These are phyloP conservation scores for Cheiracanthium punctorium DNA, from an alignment of 2,888 invertebrate genomes.

Conservation along the genomic window DNA sequence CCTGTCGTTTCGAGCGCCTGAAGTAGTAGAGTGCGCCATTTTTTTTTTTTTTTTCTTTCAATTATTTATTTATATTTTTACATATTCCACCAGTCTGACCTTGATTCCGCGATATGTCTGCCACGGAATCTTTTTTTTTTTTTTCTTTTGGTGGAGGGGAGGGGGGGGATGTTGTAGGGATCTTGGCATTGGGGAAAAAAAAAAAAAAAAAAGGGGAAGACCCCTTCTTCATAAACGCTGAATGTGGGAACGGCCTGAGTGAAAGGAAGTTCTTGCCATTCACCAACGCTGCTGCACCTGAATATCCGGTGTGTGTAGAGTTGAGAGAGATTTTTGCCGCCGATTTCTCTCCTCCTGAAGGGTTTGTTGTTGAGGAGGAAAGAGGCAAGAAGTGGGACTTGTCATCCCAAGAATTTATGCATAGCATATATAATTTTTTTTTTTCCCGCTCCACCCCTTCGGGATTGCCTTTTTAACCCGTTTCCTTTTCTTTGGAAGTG, in stretches of 20 bases:
- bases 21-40: constrained; percentile 7
- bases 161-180: constrained; percentile 11
- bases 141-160: neutral
- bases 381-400: neutral
- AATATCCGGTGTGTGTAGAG: constrained; percentile 21
- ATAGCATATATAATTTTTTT: neutral
- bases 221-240: no score
- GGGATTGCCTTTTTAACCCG: constrained; percentile 8
- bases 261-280: constrained; percentile 41
- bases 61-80: constrained; percentile 22
- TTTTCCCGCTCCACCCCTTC: no score
- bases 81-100: constrained; percentile 32
- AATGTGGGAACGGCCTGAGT: constrained; percentile 46
- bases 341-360: constrained; percentile 12
- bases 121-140: constrained; percentile 2
- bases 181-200: constrained; percentile 15
- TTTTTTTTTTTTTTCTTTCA: no score
- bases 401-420: constrained; percentile 18
- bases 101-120: constrained; percentile 35
- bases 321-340: neutral
- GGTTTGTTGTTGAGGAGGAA: neutral
- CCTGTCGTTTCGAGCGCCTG: constrained; percentile 27
- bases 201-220: neutral
- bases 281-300: constrained; percentile 22
- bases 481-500: neutral